Evolutionary conservation across 2,888 invertebrate genomes (phyloP).

Genomic region (Pristionchus mayeri): DNA sequence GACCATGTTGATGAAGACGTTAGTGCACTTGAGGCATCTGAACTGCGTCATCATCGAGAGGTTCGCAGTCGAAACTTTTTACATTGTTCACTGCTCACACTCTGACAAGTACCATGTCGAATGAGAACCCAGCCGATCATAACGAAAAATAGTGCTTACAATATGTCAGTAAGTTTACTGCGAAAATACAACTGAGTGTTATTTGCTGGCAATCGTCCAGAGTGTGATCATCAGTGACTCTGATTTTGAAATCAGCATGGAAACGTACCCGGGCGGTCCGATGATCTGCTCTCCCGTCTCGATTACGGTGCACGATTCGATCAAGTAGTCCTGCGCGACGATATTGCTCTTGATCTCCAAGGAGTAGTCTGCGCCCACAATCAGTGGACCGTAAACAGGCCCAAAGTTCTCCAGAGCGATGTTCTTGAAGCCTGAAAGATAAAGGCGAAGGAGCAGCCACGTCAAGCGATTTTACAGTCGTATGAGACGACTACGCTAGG

Average conservation of each 20-base stretch:
- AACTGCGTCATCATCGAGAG: neutral
- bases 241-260: no score
- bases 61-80: no score
- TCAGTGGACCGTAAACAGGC: neutral
- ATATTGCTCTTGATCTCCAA: constrained; percentile 34
- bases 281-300: constrained; percentile 47
- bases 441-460: no score
- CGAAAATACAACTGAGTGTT: no score
- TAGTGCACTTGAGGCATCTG: constrained; percentile 48
- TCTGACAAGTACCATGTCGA: no score
- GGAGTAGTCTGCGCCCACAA: constrained; percentile 1
- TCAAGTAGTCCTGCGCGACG: constrained; percentile 1
- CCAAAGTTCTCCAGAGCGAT: constrained; percentile 11
- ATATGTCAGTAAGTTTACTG: no score
- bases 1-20: constrained; percentile 45
- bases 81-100: no score
- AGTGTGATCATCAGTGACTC: no score
- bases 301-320: constrained; percentile 38
- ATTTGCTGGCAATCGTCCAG: no score
- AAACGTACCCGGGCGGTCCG: constrained; percentile 32
- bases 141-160: no score
- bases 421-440: constrained; percentile 34
- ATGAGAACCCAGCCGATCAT: no score
- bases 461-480: no score
- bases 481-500: neutral